Conservation (phyloP, 2,797 vertebrate species). For the Epinephelus coioides region DNA sequence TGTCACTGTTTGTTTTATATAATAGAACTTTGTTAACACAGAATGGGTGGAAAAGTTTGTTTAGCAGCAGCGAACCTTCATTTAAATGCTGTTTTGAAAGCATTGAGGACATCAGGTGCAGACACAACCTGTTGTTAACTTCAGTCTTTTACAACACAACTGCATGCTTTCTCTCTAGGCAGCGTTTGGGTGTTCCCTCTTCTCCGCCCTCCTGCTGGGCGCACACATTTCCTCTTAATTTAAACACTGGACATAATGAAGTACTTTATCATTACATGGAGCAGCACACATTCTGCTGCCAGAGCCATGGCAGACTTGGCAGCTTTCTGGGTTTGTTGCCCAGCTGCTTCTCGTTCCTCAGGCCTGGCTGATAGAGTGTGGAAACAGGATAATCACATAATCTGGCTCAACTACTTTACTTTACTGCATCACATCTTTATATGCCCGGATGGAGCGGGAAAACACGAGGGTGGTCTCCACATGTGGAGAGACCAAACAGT, state of each 20-base stretch:
- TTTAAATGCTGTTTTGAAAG: constrained; percentile 33
- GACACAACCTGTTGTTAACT: constrained; percentile 48
- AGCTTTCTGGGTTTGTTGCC: constrained; percentile 60
- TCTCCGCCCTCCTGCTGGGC: constrained; percentile 15
- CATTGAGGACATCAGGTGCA: constrained; percentile 37
- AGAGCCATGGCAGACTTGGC: constrained; percentile 65
- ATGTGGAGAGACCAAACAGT: constrained; percentile 42
- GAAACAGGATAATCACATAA: constrained; percentile 67
- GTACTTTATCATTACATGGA: constrained; percentile 64
- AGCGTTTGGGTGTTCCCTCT: constrained; percentile 42
- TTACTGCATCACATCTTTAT: constrained; percentile 64
- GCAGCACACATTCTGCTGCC: constrained; percentile 63
- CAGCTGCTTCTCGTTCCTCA: constrained; percentile 74
- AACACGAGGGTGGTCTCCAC: constrained; percentile 60
- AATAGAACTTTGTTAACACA: background rate
- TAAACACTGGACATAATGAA: constrained; percentile 73
- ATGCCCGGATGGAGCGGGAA: constrained; percentile 44
- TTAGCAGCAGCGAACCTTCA: constrained; percentile 12
- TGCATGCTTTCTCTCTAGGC: constrained; percentile 32
- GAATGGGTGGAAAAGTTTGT: background rate
- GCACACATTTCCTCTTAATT: constrained; percentile 66
- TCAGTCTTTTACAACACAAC: constrained; percentile 41
- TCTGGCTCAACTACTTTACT: constrained; percentile 54
- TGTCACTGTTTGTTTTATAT: constrained; percentile 5
- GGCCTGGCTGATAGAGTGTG: constrained; percentile 51